Evolutionary conservation across 2,888 invertebrate genomes (phyloP).

Genomic region (Eupsilia transversa): DNA sequence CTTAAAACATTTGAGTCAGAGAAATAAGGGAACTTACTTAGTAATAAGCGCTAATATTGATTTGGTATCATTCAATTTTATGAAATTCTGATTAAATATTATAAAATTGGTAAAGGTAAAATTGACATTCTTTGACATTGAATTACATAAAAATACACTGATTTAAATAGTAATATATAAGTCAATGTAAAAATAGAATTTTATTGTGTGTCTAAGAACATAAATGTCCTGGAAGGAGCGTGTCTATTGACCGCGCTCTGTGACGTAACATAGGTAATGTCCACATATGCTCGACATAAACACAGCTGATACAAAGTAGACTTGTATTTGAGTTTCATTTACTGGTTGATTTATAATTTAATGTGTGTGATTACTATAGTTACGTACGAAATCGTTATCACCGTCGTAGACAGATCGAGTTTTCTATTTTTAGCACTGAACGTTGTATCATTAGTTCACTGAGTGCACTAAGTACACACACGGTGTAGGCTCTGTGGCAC

Average conservation of each 20-base stretch:
- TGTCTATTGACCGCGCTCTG: neutral
- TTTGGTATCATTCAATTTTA: too few species aligned
- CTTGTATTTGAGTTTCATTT: conserved; percentile 9
- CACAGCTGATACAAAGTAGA: conserved; percentile 23
- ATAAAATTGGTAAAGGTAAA: too few species aligned
- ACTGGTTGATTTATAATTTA: conserved; percentile 10
- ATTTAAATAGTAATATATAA: too few species aligned
- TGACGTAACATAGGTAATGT: neutral
- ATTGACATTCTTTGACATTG: too few species aligned
- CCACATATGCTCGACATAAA: conserved; percentile 2
- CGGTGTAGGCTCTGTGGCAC: neutral
- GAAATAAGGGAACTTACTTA: too few species aligned
- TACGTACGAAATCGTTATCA: conserved; percentile 1
- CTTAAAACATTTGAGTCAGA: too few species aligned
- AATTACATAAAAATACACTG: too few species aligned
- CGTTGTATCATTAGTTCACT: conserved; percentile 21
- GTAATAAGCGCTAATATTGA: too few species aligned
- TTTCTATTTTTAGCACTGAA: conserved; percentile 27
- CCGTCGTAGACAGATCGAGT: conserved; percentile 26
- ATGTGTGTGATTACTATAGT: conserved; percentile 1
- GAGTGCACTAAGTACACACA: neutral
- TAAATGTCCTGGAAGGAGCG: neutral
- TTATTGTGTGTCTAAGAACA: neutral
- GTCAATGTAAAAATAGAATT: too few species aligned
- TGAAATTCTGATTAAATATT: too few species aligned